Evolutionary conservation across 2,113 vertebrate species (phyloP).

Genomic region (Leucopternis melanops): DNA sequence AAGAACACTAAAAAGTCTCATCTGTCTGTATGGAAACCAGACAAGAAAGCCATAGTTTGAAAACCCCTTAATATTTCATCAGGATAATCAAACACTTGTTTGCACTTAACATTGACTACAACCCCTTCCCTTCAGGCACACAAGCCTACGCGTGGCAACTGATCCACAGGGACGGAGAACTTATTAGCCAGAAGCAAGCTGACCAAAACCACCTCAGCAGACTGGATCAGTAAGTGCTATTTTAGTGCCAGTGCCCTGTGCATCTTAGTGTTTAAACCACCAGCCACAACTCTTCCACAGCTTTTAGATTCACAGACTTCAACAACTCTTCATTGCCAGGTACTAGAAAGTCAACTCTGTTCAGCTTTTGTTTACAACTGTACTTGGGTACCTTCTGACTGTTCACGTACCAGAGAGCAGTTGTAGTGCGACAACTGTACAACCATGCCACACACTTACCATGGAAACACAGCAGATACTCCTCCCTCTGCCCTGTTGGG

Average conservation of each 20-base stretch:
- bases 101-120: background rate
- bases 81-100: background rate
- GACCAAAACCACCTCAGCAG: background rate
- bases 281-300: background rate
- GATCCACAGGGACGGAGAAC: background rate
- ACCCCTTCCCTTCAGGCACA: background rate
- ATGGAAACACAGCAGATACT: slow-evolving; percentile 96
- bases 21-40: background rate
- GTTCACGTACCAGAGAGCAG: background rate
- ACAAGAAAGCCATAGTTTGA: background rate
- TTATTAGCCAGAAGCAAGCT: background rate
- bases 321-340: background rate
- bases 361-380: background rate
- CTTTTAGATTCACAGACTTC: background rate
- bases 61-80: background rate
- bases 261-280: background rate
- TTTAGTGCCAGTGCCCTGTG: background rate
- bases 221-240: background rate
- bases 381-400: background rate
- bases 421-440: background rate
- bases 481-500: slow-evolving; percentile 87
- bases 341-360: background rate
- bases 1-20: background rate
- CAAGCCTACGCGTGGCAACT: fast-evolving
- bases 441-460: slow-evolving; percentile 66